Conservation (phyloP, 1,140 invertebrate species). For the Camponotus vicinus region DNA sequence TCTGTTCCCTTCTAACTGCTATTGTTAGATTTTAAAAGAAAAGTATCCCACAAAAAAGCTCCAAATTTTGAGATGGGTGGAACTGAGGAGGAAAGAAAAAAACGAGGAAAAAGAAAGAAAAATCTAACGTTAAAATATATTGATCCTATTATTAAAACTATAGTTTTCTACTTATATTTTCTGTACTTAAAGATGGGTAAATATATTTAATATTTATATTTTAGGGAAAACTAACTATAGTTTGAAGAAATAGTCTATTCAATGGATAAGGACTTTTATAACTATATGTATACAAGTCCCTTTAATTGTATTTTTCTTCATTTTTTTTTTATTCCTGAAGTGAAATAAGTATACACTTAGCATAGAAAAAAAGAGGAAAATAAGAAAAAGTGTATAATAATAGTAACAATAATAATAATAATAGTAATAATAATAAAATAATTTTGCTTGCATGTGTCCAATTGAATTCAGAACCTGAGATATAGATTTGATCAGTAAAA, state of each 20-base stretch:
- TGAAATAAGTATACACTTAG: too few species aligned
- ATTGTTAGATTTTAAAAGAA: not conserved
- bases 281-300: not conserved
- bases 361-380: not conserved
- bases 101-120: not conserved
- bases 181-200: constrained; percentile 1
- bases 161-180: constrained; percentile 3
- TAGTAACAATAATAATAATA: constrained; percentile 2
- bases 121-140: constrained; percentile 43
- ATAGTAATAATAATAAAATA: not conserved
- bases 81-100: not conserved
- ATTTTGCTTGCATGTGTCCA: not conserved
- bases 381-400: too few species aligned
- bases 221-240: not conserved
- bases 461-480: too few species aligned
- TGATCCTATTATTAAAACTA: constrained; percentile 17
- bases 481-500: too few species aligned
- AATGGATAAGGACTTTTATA: not conserved
- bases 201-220: constrained; percentile 24
- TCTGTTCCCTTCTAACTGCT: not conserved
- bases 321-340: not conserved
- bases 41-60: not conserved
- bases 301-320: not conserved
- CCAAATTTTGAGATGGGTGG: not conserved
- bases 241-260: not conserved